phyloP scores from a whole-genome alignment of 1,140 invertebrate genomes.

The Pseudomyrmex sp. region DNA sequence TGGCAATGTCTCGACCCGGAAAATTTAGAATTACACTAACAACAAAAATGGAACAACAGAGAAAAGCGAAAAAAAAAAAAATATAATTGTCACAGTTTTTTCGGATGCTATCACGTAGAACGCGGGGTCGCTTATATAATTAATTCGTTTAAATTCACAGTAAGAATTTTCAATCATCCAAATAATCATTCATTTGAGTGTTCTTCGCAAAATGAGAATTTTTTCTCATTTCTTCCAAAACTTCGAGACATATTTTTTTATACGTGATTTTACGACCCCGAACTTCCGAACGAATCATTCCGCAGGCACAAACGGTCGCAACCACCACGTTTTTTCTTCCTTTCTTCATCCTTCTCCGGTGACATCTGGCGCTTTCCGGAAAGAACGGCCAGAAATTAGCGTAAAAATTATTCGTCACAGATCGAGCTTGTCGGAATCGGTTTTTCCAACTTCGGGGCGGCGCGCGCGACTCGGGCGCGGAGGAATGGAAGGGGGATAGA shows the following conservation, averaged over 20 bases:
- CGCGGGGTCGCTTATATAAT: background rate
- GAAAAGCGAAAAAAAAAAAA: background rate
- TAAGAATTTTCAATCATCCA: background rate
- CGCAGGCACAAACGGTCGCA: background rate
- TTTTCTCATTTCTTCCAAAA: conserved; percentile 4
- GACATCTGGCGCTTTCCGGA: conserved; percentile 66
- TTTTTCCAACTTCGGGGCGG: background rate
- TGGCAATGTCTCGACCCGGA: conserved; percentile 11
- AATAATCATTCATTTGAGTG: background rate
- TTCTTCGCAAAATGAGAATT: background rate
- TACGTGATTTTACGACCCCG: background rate
- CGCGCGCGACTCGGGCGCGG: background rate
- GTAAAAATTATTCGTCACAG: conserved; percentile 80
- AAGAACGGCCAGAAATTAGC: conserved; percentile 70
- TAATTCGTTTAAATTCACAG: background rate
- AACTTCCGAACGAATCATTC: background rate
- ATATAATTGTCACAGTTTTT: background rate
- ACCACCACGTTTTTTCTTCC: background rate
- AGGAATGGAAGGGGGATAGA: background rate
- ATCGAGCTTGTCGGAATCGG: conserved; percentile 35
- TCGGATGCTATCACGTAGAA: background rate
- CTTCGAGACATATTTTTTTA: background rate
- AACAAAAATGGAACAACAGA: background rate
- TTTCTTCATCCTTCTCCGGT: background rate
- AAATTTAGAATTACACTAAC: background rate